Evolutionary conservation across 2,113 vertebrate genomes (phyloP), one percentile per base, ranked within the genome.

Genomic region (Lagopus muta): DNA sequence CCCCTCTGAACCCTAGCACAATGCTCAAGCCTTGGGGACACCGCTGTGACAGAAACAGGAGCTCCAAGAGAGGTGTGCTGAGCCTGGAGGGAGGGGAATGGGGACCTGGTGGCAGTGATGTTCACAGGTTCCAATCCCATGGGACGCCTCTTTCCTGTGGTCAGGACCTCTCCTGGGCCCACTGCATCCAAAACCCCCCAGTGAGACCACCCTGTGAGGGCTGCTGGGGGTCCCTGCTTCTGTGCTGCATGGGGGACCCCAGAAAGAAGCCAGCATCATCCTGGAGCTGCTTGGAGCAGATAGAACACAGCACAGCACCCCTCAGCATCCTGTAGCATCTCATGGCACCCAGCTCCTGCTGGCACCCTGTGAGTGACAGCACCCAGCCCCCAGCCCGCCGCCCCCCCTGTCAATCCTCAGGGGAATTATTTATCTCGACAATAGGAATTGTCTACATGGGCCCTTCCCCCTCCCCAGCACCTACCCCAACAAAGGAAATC

Each of bases 401-500:
- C 86, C 86, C 88, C 88, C 70, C 65, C 82, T 94, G 91, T 94
- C 94, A 93, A 90, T 94, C 94, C 91, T 3, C 86, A 8, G 47
- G 88, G 88, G 94, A 91, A 85, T 94, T 91, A 95, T 97, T 96
- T 95, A 95, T 93, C 95, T 89, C 96, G 94, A 97, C 97, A 97
- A 94, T 94, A 94, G 86, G 89, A 94, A 95, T 90, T 92, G 89
- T 96, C 87, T 96, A 89, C 91, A 86, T 0, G 18, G 74, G 71
- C 92, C 89, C 91, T 90, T 85, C 93, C 94, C 91, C 95, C 88
- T 75, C 81, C 82, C 66, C 86, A 78, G 91, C 72, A 94, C 92
- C 94, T 96, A 95, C 95, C 94, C 92, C 95, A 86, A 97, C 97
- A 97, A 97, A 97, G 95, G 93, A 93, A 96, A 97, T 97, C 96